phyloP scores from a whole-genome alignment of 2,888 invertebrate species.

The Eristalinus aeneus region DNA sequence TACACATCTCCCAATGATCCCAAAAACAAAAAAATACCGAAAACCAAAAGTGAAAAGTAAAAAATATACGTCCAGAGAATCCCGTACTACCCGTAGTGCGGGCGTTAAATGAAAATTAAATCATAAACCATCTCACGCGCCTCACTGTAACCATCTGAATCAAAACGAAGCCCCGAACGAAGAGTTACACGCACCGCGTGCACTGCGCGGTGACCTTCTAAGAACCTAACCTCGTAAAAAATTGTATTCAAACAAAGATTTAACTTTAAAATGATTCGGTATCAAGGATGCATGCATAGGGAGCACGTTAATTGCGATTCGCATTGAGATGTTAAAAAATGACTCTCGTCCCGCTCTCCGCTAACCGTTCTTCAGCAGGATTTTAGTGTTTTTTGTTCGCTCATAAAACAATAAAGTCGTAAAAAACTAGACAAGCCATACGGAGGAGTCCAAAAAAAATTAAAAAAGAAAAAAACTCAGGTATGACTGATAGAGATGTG shows the following conservation, averaged over 20 bases:
- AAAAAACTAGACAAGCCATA: constrained; percentile 34
- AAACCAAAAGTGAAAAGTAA: neutral
- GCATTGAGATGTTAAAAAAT: constrained; percentile 68
- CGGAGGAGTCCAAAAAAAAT: neutral
- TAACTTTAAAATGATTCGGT: constrained; percentile 59
- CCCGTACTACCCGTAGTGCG: constrained; percentile 36
- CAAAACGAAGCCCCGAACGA: constrained; percentile 1
- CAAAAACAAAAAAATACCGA: neutral
- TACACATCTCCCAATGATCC: neutral
- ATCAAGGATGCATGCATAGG: constrained; percentile 55
- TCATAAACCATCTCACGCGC: constrained; percentile 66
- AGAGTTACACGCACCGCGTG: constrained; percentile 66
- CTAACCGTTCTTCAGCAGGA: neutral
- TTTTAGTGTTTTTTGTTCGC: constrained; percentile 36
- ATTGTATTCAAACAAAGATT: constrained; percentile 45
- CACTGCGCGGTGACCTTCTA: constrained; percentile 61
- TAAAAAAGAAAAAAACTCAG: constrained; percentile 21
- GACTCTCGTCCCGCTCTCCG: constrained; percentile 3
- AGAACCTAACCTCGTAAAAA: constrained; percentile 57
- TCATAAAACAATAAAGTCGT: constrained; percentile 66
- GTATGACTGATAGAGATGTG: constrained; percentile 5
- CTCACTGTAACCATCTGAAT: constrained; percentile 27
- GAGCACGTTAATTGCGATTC: constrained; percentile 69
- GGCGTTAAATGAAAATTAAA: constrained; percentile 59
- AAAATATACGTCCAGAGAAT: neutral